These are phyloP conservation scores for Eristalis arbustorum DNA, from an alignment of 2,888 invertebrate genomes.

Conservation along the genomic window DNA sequence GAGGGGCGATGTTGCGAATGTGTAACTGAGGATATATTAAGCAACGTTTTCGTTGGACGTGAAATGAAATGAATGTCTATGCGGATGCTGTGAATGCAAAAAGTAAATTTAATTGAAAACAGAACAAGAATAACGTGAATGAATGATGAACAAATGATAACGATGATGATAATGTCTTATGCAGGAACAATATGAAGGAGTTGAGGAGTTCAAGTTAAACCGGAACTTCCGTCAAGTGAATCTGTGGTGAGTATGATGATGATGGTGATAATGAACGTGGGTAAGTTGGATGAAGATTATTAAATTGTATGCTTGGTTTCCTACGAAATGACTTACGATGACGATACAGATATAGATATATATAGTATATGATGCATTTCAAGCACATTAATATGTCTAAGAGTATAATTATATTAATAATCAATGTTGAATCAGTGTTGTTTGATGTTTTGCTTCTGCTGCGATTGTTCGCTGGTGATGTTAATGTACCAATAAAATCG, in stretches of 20 bases:
- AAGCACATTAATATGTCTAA: slow-evolving; percentile 73
- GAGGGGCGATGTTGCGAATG: slow-evolving; percentile 40
- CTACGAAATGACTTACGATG: slow-evolving; percentile 80
- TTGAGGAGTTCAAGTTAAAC: slow-evolving; percentile 19
- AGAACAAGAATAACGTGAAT: slow-evolving; percentile 10
- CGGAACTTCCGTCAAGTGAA: slow-evolving; percentile 18
- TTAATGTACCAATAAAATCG: slow-evolving; percentile 72
- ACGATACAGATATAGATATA: slow-evolving; percentile 79
- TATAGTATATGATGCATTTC: slow-evolving; percentile 76
- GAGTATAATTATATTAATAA: slow-evolving; percentile 62
- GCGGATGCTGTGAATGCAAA: background rate
- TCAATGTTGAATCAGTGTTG: slow-evolving; percentile 54
- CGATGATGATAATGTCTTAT: background rate
- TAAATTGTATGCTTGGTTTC: slow-evolving; percentile 74
- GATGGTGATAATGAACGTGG: slow-evolving; percentile 33
- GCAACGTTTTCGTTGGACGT: slow-evolving; percentile 30
- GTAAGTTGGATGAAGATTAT: slow-evolving; percentile 58
- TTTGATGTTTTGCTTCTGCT: slow-evolving; percentile 66
- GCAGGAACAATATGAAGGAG: slow-evolving; percentile 26
- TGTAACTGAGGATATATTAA: slow-evolving; percentile 37
- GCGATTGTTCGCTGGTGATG: slow-evolving; percentile 25
- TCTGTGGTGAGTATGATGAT: slow-evolving; percentile 15
- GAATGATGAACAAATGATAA: slow-evolving; percentile 1
- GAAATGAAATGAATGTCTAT: background rate
- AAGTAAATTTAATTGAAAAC: slow-evolving; percentile 11